Percentiles rank a stretch among this genome's conserved stretches.
Evolutionary conservation across 2,113 vertebrate genomes (phyloP).

Genomic region (Trinectes maculatus): DNA sequence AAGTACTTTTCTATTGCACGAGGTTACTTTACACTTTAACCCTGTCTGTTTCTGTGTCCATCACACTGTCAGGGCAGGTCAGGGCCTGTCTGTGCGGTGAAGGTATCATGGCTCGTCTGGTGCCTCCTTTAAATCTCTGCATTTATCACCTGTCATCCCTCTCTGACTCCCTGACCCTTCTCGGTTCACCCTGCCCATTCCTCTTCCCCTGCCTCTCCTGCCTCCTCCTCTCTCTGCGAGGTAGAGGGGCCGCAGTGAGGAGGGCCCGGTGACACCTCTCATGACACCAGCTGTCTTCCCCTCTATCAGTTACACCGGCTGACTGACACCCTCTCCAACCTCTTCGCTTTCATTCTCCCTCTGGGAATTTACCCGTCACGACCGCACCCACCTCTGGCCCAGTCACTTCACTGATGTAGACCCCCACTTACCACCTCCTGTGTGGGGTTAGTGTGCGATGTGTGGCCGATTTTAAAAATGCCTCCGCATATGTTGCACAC

Average conservation of each 20-base stretch:
- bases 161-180: constrained; percentile 48
- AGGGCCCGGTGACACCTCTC: constrained; percentile 42
- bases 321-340: constrained; percentile 43
- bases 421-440: neutral
- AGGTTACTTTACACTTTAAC: constrained; percentile 18
- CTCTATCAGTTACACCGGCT: constrained; percentile 51
- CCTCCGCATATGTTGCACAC: neutral
- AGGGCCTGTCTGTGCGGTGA: constrained; percentile 25
- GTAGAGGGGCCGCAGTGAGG: constrained; percentile 22
- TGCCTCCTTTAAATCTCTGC: constrained; percentile 50
- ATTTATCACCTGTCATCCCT: constrained; percentile 63
- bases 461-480: constrained; percentile 11
- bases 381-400: constrained; percentile 7
- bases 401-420: neutral
- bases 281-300: constrained; percentile 63
- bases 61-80: constrained; percentile 37
- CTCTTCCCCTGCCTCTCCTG: constrained; percentile 14
- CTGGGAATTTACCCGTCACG: constrained; percentile 16
- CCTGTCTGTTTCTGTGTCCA: constrained; percentile 13
- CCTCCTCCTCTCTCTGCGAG: constrained; percentile 17
- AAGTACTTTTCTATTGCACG: constrained; percentile 6
- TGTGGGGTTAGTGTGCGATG: no score
- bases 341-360: constrained; percentile 37
- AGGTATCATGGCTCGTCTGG: constrained; percentile 54
- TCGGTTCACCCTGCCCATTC: constrained; percentile 15